Evolutionary conservation across 2,113 vertebrate genomes (phyloP), one percentile per base, ranked within the genome.

Genomic region (Chrysemys picta): DNA sequence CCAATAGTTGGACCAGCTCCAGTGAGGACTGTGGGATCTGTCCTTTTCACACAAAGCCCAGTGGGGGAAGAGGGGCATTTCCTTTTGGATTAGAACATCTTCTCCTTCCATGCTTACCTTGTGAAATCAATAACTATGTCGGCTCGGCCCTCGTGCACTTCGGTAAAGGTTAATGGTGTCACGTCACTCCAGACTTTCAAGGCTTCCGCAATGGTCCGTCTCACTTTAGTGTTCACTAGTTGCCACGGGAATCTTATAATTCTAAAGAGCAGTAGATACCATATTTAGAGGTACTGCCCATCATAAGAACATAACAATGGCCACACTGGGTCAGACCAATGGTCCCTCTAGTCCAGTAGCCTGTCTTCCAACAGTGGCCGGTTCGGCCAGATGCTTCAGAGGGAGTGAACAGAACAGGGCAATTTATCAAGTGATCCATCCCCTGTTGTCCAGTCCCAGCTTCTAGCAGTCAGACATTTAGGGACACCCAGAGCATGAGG

Each of bases 141-240:
- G 1, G 99, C 98, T 4, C 93, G 98, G 53, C 99, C 99, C 35
- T 98, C 97, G 27, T 96, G 98, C 92, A 99, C 97, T 98, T 99
- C 99, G 0, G 98, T 99, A 96, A 99, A 99, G 88, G 98, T 99
- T 86, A 99, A 98, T 0, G 99, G 99, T 0, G 99, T 99, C 94
- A 99, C 99, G 0, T 99, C 98, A 0, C 99, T 99, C 99, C 99
- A 99, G 59, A 99, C 99, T 80, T 97, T 98, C 78, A 99, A 93
- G 13, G 99, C 99, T 35, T 99, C 99, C n/a, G 97, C 97, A 5
- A 99, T 97, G 3, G 98, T 98, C 2, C 96, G 98, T 8, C 97
- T 98, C 29, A 99, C 99, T 89, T 98, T 98, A 21, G 98, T 98
- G 95, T 98, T 98, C 3, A 98, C 96, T 76, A 99, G 98, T 96